Evolutionary conservation across 2,113 vertebrate genomes (phyloP).

Genomic region (Desmodus rotundus): DNA sequence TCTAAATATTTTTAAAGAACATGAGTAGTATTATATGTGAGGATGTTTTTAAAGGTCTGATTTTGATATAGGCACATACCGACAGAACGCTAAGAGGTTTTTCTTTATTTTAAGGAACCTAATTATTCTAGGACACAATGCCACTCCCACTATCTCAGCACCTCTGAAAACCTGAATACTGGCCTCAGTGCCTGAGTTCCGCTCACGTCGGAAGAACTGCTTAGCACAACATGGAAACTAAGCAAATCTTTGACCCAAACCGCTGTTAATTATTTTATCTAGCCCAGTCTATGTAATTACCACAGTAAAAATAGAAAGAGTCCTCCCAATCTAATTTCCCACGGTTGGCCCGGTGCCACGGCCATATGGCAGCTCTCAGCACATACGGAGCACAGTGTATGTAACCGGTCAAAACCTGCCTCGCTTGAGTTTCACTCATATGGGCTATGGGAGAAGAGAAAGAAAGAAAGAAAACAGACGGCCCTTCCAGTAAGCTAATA

Average conservation of each 20-base stretch:
- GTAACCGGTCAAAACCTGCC: background rate
- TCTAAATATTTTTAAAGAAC: background rate
- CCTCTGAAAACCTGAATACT: background rate
- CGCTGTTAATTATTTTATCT: background rate
- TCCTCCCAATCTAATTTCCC: background rate
- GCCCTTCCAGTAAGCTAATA: background rate
- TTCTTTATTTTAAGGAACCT: background rate
- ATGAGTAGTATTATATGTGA: background rate
- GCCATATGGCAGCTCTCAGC: background rate
- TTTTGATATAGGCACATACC: background rate
- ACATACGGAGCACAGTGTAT: accelerated
- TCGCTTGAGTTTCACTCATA: background rate
- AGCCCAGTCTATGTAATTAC: background rate
- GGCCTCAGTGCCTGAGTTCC: background rate
- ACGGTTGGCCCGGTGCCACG: background rate
- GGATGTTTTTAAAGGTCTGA: background rate
- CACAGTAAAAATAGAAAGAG: background rate
- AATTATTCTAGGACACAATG: background rate
- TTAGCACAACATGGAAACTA: background rate
- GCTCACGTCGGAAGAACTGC: background rate
- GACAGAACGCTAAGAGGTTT: background rate
- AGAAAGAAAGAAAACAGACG: background rate
- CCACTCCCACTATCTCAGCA: background rate
- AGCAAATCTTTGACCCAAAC: background rate
- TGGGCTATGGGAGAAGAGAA: background rate